These are phyloP conservation scores for Tigriopus japonicus DNA, from an alignment of 1,140 invertebrate species.

Conservation along the genomic window DNA sequence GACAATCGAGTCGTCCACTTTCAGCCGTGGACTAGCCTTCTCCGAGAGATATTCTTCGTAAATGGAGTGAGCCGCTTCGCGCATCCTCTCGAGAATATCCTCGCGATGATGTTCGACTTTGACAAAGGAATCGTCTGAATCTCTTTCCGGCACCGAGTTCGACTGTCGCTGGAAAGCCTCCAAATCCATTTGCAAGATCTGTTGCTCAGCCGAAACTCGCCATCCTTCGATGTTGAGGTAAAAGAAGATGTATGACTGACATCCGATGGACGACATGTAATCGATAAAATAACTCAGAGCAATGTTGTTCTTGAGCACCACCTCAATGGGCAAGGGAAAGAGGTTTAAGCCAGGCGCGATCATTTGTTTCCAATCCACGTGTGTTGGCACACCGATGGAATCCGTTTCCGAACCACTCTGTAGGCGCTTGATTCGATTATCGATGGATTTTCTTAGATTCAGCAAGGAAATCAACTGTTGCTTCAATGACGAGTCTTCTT, in stretches of 20 bases:
- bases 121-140: background rate
- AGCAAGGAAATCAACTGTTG: constrained; percentile 48
- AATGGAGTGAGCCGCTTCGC: constrained; percentile 53
- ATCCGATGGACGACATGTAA: constrained; percentile 47
- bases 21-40: constrained; percentile 39
- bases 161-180: no score
- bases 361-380: constrained; percentile 28
- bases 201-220: constrained; percentile 52
- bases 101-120: background rate
- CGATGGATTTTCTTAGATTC: constrained; percentile 55
- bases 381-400: constrained; percentile 21
- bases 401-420: constrained; percentile 24
- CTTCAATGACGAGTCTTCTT: constrained; percentile 58
- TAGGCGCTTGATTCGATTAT: constrained; percentile 40
- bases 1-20: constrained; percentile 40
- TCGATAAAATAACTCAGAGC: constrained; percentile 62
- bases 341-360: constrained; percentile 34
- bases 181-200: constrained; percentile 26
- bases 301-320: constrained; percentile 56
- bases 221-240: constrained; percentile 67
- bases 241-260: constrained; percentile 55
- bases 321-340: constrained; percentile 47
- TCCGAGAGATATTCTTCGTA: constrained; percentile 62
- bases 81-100: constrained; percentile 1
- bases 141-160: no score